These are phyloP conservation scores for Bambusicola thoracicus DNA, from an alignment of 2,113 vertebrate species.

Conservation along the genomic window DNA sequence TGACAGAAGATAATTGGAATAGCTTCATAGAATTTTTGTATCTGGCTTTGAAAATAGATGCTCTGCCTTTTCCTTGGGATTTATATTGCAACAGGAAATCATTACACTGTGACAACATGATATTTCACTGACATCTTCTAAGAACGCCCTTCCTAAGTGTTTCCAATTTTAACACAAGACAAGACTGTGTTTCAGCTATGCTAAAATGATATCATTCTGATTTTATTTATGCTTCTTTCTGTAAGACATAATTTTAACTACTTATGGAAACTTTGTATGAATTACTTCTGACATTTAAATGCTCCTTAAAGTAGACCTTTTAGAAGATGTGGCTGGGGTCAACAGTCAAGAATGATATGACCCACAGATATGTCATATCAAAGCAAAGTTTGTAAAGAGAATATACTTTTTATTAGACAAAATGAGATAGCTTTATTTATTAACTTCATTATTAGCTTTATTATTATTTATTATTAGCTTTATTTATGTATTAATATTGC, in stretches of 20 bases:
- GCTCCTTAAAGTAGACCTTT: background rate
- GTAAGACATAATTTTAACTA: background rate
- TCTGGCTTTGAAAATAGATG: slow-evolving; percentile 1
- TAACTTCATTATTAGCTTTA: too few species aligned
- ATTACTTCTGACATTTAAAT: background rate
- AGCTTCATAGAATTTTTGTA: background rate
- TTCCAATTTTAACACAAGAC: slow-evolving; percentile 1
- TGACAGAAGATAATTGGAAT: background rate
- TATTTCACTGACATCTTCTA: background rate
- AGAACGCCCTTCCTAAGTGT: background rate
- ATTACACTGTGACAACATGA: background rate
- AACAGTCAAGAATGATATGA: background rate
- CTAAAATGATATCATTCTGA: background rate
- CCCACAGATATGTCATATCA: background rate
- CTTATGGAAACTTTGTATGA: background rate
- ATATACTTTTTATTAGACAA: background rate
- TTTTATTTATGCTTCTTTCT: slow-evolving; percentile 13
- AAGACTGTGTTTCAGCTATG: background rate
- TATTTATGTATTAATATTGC: background rate
- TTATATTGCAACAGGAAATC: slow-evolving; percentile 10
- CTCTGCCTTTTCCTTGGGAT: background rate
- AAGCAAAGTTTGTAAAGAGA: background rate
- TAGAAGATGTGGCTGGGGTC: background rate
- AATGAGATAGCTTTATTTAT: background rate
- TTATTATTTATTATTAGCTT: too few species aligned